Conservation (phyloP, 2,113 vertebrate genomes). For the Grallaria varia region DNA sequence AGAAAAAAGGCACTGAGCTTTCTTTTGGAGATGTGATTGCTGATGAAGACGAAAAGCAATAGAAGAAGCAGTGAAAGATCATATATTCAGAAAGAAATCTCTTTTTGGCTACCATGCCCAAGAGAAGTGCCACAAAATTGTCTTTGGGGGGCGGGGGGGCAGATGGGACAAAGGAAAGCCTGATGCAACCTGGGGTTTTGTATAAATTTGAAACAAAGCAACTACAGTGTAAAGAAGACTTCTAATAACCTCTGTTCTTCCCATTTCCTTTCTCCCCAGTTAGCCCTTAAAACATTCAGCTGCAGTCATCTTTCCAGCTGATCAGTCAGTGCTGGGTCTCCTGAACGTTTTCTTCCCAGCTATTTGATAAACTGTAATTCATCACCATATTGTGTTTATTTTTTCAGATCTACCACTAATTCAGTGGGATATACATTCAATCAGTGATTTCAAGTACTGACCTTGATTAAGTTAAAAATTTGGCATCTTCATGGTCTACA, state of each 20-base stretch:
- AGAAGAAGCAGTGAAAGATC: not conserved
- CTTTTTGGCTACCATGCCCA: not conserved
- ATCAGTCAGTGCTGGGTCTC: not conserved
- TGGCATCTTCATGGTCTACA: not conserved
- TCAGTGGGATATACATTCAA: not conserved
- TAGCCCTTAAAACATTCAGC: not conserved
- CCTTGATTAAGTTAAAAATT: not conserved
- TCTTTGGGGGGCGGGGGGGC: not conserved
- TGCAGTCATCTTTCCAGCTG: not conserved
- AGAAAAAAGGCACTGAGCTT: not conserved
- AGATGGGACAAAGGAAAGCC: not conserved
- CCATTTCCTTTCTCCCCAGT: not conserved
- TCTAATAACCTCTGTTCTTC: not conserved
- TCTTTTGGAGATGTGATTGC: not conserved
- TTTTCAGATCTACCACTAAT: not conserved
- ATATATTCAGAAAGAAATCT: conserved; percentile 36
- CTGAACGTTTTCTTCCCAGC: not conserved
- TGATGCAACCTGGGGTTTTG: not conserved
- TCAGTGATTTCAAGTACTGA: not conserved
- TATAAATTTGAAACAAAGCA: not conserved
- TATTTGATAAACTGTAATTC: not conserved
- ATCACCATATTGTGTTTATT: not conserved
- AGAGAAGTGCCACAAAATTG: not conserved
- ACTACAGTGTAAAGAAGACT: not conserved
- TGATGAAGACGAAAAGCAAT: not conserved